Conservation (phyloP, 2,113 vertebrate species). For the Odobenus rosmarus region DNA sequence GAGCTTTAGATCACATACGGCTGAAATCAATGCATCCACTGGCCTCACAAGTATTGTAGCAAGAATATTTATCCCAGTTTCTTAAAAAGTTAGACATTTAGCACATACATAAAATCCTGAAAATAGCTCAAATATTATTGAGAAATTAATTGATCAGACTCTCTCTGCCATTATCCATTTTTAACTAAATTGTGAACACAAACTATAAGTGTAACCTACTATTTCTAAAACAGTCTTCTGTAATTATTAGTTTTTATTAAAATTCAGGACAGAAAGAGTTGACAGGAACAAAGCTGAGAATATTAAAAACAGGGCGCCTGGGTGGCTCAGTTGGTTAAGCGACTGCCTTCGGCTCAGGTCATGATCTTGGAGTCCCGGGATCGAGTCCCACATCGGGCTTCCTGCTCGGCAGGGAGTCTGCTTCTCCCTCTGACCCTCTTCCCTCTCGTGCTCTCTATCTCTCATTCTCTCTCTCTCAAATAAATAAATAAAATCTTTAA, state of each 20-base stretch:
- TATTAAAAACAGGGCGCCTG: not conserved
- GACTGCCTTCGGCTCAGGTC: no score
- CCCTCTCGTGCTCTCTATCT: no score
- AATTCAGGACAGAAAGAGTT: not conserved
- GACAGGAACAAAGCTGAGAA: not conserved
- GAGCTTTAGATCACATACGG: not conserved
- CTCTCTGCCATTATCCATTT: not conserved
- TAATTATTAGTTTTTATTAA: not conserved
- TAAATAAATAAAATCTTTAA: no score
- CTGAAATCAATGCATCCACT: not conserved
- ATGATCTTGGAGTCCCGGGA: no score
- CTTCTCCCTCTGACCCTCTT: no score
- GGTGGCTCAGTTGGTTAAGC: no score
- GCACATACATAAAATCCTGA: not conserved
- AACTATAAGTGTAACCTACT: not conserved
- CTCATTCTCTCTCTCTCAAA: no score
- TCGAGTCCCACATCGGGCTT: no score
- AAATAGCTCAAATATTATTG: not conserved
- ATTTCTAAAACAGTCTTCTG: not conserved
- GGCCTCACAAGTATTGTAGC: not conserved
- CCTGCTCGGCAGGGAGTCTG: no score
- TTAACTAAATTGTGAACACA: not conserved
- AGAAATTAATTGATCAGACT: not conserved
- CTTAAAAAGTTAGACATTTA: not conserved
- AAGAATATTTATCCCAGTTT: not conserved